A percentile compares a stretch with the other conserved stretches of the same genome.
Conservation (phyloP, 2,797 vertebrate genomes). For the Bovichtus diacanthus region DNA sequence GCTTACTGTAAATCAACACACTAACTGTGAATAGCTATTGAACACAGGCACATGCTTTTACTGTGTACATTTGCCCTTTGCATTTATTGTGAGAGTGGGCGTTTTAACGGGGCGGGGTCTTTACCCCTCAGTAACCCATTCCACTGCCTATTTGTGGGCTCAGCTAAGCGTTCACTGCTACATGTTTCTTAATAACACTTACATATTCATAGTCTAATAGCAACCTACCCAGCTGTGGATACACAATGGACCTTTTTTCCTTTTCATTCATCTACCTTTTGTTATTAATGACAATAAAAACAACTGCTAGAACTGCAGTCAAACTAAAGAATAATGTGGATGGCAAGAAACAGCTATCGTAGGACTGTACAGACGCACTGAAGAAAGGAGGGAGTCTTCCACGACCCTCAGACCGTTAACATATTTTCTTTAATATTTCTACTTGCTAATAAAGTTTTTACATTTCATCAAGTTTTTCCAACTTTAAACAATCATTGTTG, state of each 20-base stretch:
- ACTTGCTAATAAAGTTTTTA: background rate
- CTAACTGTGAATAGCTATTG: background rate
- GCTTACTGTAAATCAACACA: background rate
- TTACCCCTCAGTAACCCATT: conserved; percentile 48
- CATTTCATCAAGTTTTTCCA: background rate
- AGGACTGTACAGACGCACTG: conserved; percentile 3
- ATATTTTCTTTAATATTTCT: background rate
- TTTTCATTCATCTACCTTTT: conserved; percentile 19
- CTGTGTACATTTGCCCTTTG: background rate
- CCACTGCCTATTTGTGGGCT: conserved; percentile 54
- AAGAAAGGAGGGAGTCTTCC: background rate
- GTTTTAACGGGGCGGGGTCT: conserved; percentile 46
- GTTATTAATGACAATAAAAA: conserved; percentile 48
- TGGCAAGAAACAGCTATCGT: conserved; percentile 14
- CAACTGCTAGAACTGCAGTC: conserved; percentile 39
- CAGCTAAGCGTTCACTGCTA: conserved; percentile 64
- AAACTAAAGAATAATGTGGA: conserved; percentile 51
- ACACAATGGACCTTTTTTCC: conserved; percentile 33
- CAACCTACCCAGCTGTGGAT: conserved; percentile 45
- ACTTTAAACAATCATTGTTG: background rate
- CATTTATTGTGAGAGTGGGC: conserved; percentile 6
- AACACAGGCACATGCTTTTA: background rate
- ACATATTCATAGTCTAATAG: conserved; percentile 61
- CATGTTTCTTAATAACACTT: conserved; percentile 70
- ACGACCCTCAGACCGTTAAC: background rate